Conservation (phyloP, 2,888 invertebrate genomes). For the Cotesia congregata region DNA sequence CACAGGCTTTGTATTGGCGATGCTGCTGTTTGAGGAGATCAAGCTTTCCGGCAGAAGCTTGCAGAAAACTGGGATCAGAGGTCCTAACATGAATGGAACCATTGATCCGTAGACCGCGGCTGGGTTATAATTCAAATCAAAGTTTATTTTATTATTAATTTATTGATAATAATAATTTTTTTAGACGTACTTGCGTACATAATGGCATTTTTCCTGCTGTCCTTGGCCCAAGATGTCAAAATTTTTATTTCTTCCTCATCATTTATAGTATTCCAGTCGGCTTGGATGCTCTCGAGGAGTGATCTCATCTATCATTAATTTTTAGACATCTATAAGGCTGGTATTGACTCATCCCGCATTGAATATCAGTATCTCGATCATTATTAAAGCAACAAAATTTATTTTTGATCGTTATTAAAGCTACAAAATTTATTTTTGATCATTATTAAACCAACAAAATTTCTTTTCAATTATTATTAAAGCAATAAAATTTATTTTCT, state of each 20-base stretch:
- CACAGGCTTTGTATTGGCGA: constrained; percentile 35
- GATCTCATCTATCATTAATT: constrained; percentile 41
- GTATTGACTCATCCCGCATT: no score
- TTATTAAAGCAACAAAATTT: no score
- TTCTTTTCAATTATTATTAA: no score
- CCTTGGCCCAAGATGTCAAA: constrained; percentile 40
- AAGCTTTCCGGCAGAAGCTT: constrained; percentile 24
- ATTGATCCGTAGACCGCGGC: constrained; percentile 47
- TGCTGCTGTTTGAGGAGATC: constrained; percentile 12
- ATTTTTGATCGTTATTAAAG: no score
- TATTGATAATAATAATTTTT: not conserved
- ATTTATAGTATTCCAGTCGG: constrained; percentile 38
- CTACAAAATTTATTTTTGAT: no score
- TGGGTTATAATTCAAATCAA: constrained; percentile 7
- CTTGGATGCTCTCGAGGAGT: constrained; percentile 39
- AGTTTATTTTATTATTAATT: not conserved
- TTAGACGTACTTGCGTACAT: constrained; percentile 46
- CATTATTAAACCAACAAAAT: no score
- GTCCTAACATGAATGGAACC: constrained; percentile 47
- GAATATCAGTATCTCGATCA: no score
- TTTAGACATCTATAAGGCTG: not conserved
- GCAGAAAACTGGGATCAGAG: constrained; percentile 40
- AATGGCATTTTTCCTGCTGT: constrained; percentile 42
- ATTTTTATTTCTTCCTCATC: constrained; percentile 40
- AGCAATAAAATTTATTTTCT: no score